These are phyloP conservation scores for Tympanoctomys barrerae DNA, from an alignment of 2,797 vertebrate genomes.

Conservation along the genomic window DNA sequence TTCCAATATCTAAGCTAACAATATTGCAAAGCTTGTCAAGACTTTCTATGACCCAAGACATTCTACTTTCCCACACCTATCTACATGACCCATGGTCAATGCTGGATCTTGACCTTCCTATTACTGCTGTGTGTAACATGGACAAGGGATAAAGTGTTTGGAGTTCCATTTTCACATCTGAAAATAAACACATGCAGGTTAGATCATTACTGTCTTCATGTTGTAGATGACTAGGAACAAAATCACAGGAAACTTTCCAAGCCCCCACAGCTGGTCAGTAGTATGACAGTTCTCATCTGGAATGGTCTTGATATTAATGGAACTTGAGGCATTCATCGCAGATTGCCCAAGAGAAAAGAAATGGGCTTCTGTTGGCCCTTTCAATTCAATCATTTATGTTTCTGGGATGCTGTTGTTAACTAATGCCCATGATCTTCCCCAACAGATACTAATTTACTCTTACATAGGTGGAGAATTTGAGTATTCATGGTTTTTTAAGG, in stretches of 20 bases:
- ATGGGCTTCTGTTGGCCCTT: not conserved
- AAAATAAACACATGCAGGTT: not conserved
- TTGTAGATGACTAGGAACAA: not conserved
- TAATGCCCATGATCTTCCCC: no score
- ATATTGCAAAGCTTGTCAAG: not conserved
- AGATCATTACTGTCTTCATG: not conserved
- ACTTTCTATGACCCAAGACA: not conserved
- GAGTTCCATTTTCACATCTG: not conserved
- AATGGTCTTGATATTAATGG: accelerated
- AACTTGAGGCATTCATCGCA: not conserved
- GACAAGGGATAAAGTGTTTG: not conserved
- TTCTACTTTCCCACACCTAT: not conserved
- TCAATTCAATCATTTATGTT: not conserved
- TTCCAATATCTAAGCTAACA: not conserved
- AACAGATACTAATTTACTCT: not conserved
- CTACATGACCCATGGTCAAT: accelerated
- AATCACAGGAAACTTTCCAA: not conserved
- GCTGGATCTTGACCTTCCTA: not conserved
- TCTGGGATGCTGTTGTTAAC: not conserved
- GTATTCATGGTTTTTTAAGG: not conserved
- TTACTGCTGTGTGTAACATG: not conserved
- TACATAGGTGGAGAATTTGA: not conserved
- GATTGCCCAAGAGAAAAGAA: not conserved
- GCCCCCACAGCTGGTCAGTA: not conserved
- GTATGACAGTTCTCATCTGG: not conserved